Evolutionary conservation across 2,797 vertebrate genomes (phyloP), one percentile per base, ranked within the genome.

Genomic region (Chiroxiphia lanceolata): DNA sequence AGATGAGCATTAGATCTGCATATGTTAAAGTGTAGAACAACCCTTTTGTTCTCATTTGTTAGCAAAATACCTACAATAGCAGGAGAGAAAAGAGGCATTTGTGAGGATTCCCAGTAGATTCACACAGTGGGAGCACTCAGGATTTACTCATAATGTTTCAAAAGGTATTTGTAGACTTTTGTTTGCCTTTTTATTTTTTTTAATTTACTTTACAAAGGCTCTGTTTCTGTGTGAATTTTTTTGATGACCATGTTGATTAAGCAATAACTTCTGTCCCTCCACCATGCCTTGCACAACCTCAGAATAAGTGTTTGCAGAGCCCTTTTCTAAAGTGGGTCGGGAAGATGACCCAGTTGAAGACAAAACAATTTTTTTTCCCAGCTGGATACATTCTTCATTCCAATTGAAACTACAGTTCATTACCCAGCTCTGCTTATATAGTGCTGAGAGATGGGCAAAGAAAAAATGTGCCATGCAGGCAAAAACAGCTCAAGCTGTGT

Each of bases 231-330:
- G 10, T 27, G 13, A 27, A 25, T 67, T 51, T 67, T 5, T 89
- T 76, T 33, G 31, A 22, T 63, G 47, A 67, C 16, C 2, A 25
- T 69, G 27, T 5, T 65, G 11, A 48, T 36, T 33, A 92, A 87
- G 6, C 3, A 79, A 13, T 70, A 74, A 14, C 19, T 83, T 82
- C 31, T 15, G 14, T 56, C 22, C 18, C 12, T 80, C 25, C 0
- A 0, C 7, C 21, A 38, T 0, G 0, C 11, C 25, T 63, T 33
- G 15, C 9, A 23, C 13, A 56, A 31, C 33, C 21, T 85, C 64
- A 80, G 56, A 79, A 27, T 65, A 71, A 72, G 16, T 22, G 5
- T 83, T 89, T 74, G 10, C 16, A 71, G 36, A 57, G 20, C 4
- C 1, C 2, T 91, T 76, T 77, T 63, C 36, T 87, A 4, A 57